These are phyloP conservation scores for Cerceris rybyensis DNA, from an alignment of 2,888 invertebrate species.

Conservation along the genomic window DNA sequence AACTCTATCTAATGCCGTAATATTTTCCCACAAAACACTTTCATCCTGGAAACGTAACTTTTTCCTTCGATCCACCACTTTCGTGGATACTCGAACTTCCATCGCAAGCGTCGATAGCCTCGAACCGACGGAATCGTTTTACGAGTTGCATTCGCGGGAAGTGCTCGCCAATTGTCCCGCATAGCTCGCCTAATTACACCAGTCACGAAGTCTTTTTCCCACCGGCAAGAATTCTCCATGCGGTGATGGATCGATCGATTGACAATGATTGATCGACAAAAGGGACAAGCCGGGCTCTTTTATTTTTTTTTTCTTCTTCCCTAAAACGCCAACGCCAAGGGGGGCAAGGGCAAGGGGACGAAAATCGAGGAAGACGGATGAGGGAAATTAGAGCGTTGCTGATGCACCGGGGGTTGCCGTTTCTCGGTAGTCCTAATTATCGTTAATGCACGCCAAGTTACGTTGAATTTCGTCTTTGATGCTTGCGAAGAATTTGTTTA, in stretches of 20 bases:
- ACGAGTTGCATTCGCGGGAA: not conserved
- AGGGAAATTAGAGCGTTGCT: slow-evolving; percentile 47
- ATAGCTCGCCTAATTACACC: slow-evolving; percentile 35
- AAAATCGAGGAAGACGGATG: slow-evolving; percentile 60
- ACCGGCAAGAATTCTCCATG: slow-evolving; percentile 37
- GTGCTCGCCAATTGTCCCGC: slow-evolving; percentile 5
- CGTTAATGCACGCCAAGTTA: not conserved
- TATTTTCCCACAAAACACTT: no score
- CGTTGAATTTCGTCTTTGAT: no score
- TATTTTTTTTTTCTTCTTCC: slow-evolving; percentile 31
- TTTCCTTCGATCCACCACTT: no score
- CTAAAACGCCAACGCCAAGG: slow-evolving; percentile 14
- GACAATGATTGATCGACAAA: slow-evolving; percentile 62
- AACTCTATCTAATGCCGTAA: no score
- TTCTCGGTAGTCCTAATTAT: slow-evolving; percentile 10
- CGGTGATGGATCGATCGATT: slow-evolving; percentile 51
- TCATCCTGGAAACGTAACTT: no score
- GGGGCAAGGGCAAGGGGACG: slow-evolving; percentile 23
- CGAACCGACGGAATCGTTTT: no score
- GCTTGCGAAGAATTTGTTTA: no score
- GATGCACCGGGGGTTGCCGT: slow-evolving; percentile 5
- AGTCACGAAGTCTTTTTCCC: slow-evolving; percentile 17
- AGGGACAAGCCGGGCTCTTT: slow-evolving; percentile 27
- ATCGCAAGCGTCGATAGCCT: no score
- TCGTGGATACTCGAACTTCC: no score